Percentiles rank a stretch among this genome's conserved stretches.
Conservation (phyloP, 2,888 invertebrate species). For the Agriotes lineatus region DNA sequence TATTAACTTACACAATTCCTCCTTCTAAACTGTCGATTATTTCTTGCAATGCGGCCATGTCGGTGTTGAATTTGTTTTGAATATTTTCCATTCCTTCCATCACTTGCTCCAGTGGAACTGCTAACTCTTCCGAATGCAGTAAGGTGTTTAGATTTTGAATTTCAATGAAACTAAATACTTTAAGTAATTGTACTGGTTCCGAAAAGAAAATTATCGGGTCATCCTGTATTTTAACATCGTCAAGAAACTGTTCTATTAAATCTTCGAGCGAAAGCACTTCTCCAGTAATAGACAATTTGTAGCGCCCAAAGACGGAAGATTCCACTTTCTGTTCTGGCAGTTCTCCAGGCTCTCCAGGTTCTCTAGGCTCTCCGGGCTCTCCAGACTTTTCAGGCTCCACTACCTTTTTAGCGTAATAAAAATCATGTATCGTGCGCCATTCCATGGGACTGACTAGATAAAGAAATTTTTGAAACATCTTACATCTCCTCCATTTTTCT, state of each 20-base stretch:
- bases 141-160: constrained; percentile 75
- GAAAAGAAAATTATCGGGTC: constrained; percentile 72
- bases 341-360: constrained; percentile 12
- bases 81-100: constrained; percentile 66
- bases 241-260: constrained; percentile 67
- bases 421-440: constrained; percentile 71
- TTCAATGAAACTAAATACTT: constrained; percentile 73
- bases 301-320: constrained; percentile 45
- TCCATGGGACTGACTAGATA: constrained; percentile 74
- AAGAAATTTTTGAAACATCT: constrained; percentile 77
- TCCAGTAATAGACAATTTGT: constrained; percentile 38
- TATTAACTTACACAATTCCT: constrained; percentile 54
- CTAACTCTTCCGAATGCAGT: constrained; percentile 71
- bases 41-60: constrained; percentile 64
- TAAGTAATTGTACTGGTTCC: constrained; percentile 69
- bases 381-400: constrained; percentile 21
- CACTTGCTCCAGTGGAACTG: constrained; percentile 68
- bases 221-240: constrained; percentile 64
- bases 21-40: constrained; percentile 65
- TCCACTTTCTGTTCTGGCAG: constrained; percentile 29
- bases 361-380: constrained; percentile 22
- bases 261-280: constrained; percentile 57
- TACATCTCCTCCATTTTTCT: constrained; percentile 73
- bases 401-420: constrained; percentile 48
- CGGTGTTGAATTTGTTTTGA: constrained; percentile 61